Evolutionary conservation across 23 tunicate genomes (phyloP).

Genomic region (Halocynthia aurantium): DNA sequence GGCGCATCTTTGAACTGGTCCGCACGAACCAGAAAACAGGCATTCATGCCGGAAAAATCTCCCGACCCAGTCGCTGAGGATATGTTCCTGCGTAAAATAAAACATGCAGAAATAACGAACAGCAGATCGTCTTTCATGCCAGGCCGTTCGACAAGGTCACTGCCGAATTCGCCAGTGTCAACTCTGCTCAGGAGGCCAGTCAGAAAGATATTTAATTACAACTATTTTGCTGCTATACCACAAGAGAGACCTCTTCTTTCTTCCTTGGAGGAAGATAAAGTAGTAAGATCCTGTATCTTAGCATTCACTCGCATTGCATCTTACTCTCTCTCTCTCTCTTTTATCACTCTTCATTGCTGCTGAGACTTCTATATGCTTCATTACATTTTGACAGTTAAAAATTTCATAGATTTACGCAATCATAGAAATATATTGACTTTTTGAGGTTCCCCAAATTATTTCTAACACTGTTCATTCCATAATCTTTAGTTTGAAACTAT

Average conservation of each 20-base stretch:
- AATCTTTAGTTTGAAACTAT: too few relatives aligned
- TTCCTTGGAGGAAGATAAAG: too few relatives aligned
- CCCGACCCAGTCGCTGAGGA: constrained; percentile 16
- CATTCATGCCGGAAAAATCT: not conserved
- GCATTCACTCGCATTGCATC: too few relatives aligned
- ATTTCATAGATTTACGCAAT: too few relatives aligned
- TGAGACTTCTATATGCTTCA: too few relatives aligned
- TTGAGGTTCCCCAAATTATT: too few relatives aligned
- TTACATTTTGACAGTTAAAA: too few relatives aligned
- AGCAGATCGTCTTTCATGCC: not conserved
- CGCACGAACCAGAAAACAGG: not conserved
- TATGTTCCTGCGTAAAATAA: constrained; percentile 20
- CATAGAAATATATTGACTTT: too few relatives aligned
- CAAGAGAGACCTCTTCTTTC: not conserved
- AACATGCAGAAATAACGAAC: constrained; percentile 8
- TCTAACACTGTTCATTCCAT: too few relatives aligned
- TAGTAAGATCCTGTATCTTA: too few relatives aligned
- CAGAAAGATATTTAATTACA: constrained; percentile 5
- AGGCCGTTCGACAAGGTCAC: not conserved
- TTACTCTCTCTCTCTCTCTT: too few relatives aligned
- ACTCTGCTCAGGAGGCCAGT: not conserved
- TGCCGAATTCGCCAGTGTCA: not conserved
- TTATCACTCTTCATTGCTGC: too few relatives aligned
- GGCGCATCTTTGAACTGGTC: not conserved
- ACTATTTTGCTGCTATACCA: constrained; percentile 14